Base-by-base conservation (phyloP, 2,888 invertebrate species). In the Netelia inedita region DNA sequence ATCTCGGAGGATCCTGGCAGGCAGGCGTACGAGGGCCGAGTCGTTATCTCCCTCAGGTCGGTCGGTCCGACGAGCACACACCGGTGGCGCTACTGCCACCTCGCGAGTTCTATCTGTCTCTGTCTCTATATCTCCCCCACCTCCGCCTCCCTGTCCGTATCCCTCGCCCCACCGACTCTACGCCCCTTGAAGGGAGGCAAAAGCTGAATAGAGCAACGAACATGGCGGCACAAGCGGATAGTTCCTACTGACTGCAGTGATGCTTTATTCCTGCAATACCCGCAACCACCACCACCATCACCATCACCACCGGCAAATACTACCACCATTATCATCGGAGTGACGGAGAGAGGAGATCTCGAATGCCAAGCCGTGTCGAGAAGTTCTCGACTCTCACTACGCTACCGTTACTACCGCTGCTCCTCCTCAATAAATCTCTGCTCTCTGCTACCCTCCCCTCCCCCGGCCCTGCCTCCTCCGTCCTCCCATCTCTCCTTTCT, bases 381-480 rank as follows among this genome's bases (percentile, higher is more conserved):
- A 90, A 91, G 90, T 92, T 91, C 90, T 90, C 88, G 90, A 90
- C 90, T 90, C 79, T 78, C 35, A 35, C 35, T 35, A 6, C 35
- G 35, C 69, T n/a, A 53, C 74, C 21, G 61, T 57, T 75, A 74
- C 68, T 74, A 50, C 71, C 41, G 74, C 66, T 80, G 61, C 55
- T 41, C 66, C 88, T 87, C 85, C 88, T 88, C 91, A 87, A 91
- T 92, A 92, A 92, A 91, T 91, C 90, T 90, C 85, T 57, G 82
- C 83, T 84, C 83, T 84, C 71, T 63, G 71, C 61, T 53, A 59
- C 19, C 59, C 43, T n/a, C 46, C 78, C 68, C 66, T 72, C 63
- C 85, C 84, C 83, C 83, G 72, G 79, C 76, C 85, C 61, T 88
- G 79, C 80, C 73, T 41, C 80, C 46, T 35, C 35, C 35, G 80